These are phyloP conservation scores for Myxocyprinus asiaticus DNA, from an alignment of 2,113 vertebrate genomes.

Conservation along the genomic window DNA sequence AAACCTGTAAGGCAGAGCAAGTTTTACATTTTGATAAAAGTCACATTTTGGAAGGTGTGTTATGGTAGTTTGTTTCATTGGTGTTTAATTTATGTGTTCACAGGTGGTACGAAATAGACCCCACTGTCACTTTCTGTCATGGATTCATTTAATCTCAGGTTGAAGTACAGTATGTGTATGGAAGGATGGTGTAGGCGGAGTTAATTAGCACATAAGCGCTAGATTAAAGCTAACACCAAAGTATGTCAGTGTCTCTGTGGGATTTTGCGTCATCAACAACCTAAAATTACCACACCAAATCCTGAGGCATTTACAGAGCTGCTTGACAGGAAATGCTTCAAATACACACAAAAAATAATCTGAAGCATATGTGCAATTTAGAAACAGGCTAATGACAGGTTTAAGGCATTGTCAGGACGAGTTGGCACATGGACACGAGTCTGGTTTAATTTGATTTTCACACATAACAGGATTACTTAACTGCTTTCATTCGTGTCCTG, in stretches of 20 bases:
- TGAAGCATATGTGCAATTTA: not conserved
- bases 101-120: not conserved
- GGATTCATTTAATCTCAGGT: slow-evolving; percentile 46
- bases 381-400: not conserved
- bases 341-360: too few species aligned
- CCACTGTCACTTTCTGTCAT: slow-evolving; percentile 1
- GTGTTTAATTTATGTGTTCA: not conserved
- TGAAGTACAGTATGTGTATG: not conserved
- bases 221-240: slow-evolving; percentile 55
- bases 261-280: slow-evolving; percentile 32
- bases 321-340: too few species aligned
- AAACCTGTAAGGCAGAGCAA: too few species aligned
- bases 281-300: slow-evolving; percentile 30
- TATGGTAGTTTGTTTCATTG: too few species aligned
- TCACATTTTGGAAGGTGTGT: too few species aligned
- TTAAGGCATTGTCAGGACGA: not conserved
- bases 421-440: not conserved
- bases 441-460: slow-evolving; percentile 35
- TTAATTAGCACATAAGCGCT: slow-evolving; percentile 43
- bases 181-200: slow-evolving; percentile 37
- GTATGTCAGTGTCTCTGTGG: slow-evolving; percentile 28
- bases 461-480: slow-evolving; percentile 32
- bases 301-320: not conserved
- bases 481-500: slow-evolving; percentile 19
- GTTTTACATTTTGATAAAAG: too few species aligned